A percentile compares a stretch with the other conserved stretches of the same genome.
Evolutionary conservation across 2,888 invertebrate species (phyloP).

Genomic region (Amaurobius ferox): DNA sequence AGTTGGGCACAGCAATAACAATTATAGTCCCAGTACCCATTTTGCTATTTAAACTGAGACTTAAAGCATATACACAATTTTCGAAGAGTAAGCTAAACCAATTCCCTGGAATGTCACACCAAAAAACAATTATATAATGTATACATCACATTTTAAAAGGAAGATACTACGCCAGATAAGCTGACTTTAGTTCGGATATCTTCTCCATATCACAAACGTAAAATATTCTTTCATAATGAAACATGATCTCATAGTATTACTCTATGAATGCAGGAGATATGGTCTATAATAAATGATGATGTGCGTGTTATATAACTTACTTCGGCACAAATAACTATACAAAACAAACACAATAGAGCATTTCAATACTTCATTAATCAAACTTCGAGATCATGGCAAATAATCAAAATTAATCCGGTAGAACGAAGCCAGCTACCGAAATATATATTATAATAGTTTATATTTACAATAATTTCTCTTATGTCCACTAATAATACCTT

Average conservation of each 20-base stretch:
- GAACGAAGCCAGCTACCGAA: slow-evolving; percentile 38
- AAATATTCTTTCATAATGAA: slow-evolving; percentile 44
- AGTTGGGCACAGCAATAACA: no score
- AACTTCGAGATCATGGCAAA: slow-evolving; percentile 52
- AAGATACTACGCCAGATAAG: slow-evolving; percentile 44
- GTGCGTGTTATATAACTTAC: slow-evolving; percentile 64
- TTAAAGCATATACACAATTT: no score
- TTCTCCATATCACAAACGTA: slow-evolving; percentile 53
- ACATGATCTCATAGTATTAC: slow-evolving; percentile 28
- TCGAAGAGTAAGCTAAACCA: not conserved
- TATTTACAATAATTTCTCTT: slow-evolving; percentile 22
- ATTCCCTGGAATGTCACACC: slow-evolving; percentile 31
- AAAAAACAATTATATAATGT: slow-evolving; percentile 14
- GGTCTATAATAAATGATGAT: slow-evolving; percentile 66
- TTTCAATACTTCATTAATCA: slow-evolving; percentile 37
- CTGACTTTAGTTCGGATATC: slow-evolving; percentile 1
- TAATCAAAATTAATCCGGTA: slow-evolving; percentile 29
- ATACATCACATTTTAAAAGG: slow-evolving; percentile 25
- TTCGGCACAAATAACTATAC: slow-evolving; percentile 60
- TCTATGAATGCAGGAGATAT: slow-evolving; percentile 49
- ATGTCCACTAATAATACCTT: slow-evolving; percentile 28
- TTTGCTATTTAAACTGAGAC: no score
- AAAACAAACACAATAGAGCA: slow-evolving; percentile 50
- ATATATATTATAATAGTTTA: slow-evolving; percentile 19
- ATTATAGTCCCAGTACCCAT: no score